Evolutionary conservation across 2,888 invertebrate genomes (phyloP).

Genomic region (Belgica antarctica): DNA sequence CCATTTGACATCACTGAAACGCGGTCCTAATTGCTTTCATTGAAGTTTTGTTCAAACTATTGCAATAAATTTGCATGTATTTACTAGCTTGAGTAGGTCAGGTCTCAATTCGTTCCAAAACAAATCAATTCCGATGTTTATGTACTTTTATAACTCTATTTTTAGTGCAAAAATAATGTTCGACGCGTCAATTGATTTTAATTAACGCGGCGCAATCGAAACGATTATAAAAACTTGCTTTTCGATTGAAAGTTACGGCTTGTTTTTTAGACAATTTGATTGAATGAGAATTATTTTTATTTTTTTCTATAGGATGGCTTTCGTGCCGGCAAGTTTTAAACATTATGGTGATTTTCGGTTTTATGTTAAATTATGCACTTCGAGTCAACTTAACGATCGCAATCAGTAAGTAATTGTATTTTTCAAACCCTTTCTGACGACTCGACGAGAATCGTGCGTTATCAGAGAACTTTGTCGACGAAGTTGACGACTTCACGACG

Average conservation of each 20-base stretch:
- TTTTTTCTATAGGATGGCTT: constrained; percentile 63
- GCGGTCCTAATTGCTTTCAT: too few relatives aligned
- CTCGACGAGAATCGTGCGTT: too few relatives aligned
- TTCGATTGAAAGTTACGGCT: neutral
- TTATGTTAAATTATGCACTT: constrained; percentile 87
- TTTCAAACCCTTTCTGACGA: too few relatives aligned
- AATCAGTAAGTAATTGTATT: constrained; percentile 71
- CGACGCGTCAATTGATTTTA: constrained; percentile 14
- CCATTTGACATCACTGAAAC: too few relatives aligned
- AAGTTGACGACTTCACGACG: too few relatives aligned
- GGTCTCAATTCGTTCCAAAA: too few relatives aligned
- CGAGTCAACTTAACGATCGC: constrained; percentile 84
- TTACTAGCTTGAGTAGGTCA: too few relatives aligned
- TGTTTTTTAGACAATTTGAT: neutral
- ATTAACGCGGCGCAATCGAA: neutral
- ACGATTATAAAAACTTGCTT: neutral
- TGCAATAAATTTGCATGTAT: too few relatives aligned
- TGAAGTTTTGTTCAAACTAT: too few relatives aligned
- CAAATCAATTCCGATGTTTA: neutral
- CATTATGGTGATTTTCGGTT: constrained; percentile 80
- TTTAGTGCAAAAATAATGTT: neutral
- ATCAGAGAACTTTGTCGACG: too few relatives aligned
- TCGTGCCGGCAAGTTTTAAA: constrained; percentile 79
- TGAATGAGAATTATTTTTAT: constrained; percentile 1
- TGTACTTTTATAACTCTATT: neutral